Conservation (phyloP, 2,113 vertebrate species). For the Solea solea region DNA sequence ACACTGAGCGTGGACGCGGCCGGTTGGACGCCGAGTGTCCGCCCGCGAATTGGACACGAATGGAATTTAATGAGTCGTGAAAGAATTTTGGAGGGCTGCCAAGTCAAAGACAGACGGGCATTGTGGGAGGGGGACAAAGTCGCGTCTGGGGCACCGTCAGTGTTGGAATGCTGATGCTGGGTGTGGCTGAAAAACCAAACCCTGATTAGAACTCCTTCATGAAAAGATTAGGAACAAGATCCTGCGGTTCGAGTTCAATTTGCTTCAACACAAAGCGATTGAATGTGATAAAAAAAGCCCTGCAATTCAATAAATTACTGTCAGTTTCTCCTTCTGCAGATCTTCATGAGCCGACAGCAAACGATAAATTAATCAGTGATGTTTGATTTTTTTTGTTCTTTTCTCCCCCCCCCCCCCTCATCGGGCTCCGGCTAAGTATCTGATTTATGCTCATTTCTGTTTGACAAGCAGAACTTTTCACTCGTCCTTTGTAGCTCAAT, state of each 20-base stretch:
- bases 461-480: too few relatives aligned
- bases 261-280: too few relatives aligned
- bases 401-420: neutral
- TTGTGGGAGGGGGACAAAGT: neutral
- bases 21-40: neutral
- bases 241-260: too few relatives aligned
- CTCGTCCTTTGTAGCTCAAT: too few relatives aligned
- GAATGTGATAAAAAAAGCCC: too few relatives aligned
- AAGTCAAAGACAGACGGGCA: neutral
- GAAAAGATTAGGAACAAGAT: too few relatives aligned
- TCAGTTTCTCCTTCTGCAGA: too few relatives aligned
- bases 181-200: too few relatives aligned
- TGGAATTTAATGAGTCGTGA: neutral
- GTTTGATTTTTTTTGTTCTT: neutral
- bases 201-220: too few relatives aligned
- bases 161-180: neutral
- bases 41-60: neutral
- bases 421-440: neutral
- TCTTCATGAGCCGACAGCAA: neutral
- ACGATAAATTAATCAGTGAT: neutral
- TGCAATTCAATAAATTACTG: too few relatives aligned
- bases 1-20: neutral
- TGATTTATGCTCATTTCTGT: neutral
- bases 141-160: neutral
- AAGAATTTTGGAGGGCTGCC: neutral